A percentile compares a stretch with the other conserved stretches of the same genome.
These are phyloP conservation scores for Parnassius glacialis DNA, from an alignment of 2,888 invertebrate genomes.

Conservation along the genomic window DNA sequence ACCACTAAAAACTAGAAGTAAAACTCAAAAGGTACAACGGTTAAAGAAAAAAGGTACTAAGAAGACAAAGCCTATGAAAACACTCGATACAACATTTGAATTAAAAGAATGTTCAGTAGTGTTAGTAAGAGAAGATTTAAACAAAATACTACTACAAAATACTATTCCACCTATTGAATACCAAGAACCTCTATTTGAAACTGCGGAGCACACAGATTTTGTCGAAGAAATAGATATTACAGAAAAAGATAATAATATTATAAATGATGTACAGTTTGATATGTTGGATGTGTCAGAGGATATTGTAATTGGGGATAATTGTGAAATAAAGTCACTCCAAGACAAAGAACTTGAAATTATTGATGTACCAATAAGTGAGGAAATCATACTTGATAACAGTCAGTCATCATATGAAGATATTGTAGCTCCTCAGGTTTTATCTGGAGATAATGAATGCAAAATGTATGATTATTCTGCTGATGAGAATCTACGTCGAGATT, in stretches of 20 bases:
- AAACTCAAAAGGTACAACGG: conserved; percentile 36
- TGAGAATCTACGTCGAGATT: conserved; percentile 60
- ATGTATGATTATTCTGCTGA: conserved; percentile 68
- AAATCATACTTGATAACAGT: conserved; percentile 68
- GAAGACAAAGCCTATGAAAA: conserved; percentile 35
- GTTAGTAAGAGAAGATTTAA: conserved; percentile 50
- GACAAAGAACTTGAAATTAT: conserved; percentile 45
- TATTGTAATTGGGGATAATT: conserved; percentile 64
- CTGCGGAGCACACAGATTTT: conserved; percentile 28
- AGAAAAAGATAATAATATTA: conserved; percentile 36
- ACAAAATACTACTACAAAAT: conserved; percentile 38
- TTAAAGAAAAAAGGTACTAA: conserved; percentile 39
- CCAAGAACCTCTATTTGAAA: conserved; percentile 18
- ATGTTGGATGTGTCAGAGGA: conserved; percentile 76
- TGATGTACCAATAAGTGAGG: conserved; percentile 49
- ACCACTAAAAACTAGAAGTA: conserved; percentile 40
- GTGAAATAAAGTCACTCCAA: conserved; percentile 51
- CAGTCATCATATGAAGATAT: conserved; percentile 52
- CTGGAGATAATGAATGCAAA: conserved; percentile 53
- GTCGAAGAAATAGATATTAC: conserved; percentile 34
- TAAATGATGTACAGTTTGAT: conserved; percentile 64
- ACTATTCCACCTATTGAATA: conserved; percentile 3
- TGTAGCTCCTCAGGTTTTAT: conserved; percentile 30
- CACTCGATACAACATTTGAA: conserved; percentile 30
- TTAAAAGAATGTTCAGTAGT: conserved; percentile 60